Base-by-base conservation (phyloP, 2,797 vertebrate genomes). In the Sebastes wilsoni region DNA sequence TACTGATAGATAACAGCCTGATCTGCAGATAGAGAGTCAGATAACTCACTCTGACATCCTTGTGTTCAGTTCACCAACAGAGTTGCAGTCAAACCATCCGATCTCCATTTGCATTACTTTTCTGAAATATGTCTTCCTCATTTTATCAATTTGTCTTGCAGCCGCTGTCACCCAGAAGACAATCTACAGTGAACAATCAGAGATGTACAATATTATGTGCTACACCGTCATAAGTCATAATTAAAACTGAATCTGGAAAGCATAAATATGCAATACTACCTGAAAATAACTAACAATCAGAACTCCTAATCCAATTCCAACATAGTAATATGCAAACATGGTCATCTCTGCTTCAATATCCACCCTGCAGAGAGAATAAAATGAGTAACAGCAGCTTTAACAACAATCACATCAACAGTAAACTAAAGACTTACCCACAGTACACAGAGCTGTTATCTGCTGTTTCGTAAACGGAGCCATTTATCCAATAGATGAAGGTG, bases 61-160 rank as follows among this genome's bases (percentile, higher is more conserved):
- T 3, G 96, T 96, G 92, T 97, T 97, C 59, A 97, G 89, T 89
- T 97, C 96, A 20, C 96, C 96, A 20, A 96, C 92, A 13, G 96
- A 96, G 88, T 90, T 96, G 86, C 95, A 95, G 92, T 97, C 96
- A 84, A 97, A 97, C 96, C 96, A 97, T 59, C 96, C 96, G 0
- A 97, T 97, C 82, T 97, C 96, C 95, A 97, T 96, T 79, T 86
- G 86, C 96, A 97, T 97, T 11, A 97, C 94, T 81, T 96, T 97
- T 55, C 89, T 92, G 79, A 97, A 97, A 87, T 96, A 97, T 0
- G 81, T 92, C 83, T 94, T 95, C 62, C 96, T 88, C 38, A 97
- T 95, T 86, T 73, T 92, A 77, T 94, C 95, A 59, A 90, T 90
- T 87, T 97, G 96, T 49, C 90, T 93, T 23, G 96, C 94, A n/a